A percentile compares a stretch with the other conserved stretches of the same genome.
phyloP scores from a whole-genome alignment of 2,797 vertebrate genomes.

The Molossus molossus region DNA sequence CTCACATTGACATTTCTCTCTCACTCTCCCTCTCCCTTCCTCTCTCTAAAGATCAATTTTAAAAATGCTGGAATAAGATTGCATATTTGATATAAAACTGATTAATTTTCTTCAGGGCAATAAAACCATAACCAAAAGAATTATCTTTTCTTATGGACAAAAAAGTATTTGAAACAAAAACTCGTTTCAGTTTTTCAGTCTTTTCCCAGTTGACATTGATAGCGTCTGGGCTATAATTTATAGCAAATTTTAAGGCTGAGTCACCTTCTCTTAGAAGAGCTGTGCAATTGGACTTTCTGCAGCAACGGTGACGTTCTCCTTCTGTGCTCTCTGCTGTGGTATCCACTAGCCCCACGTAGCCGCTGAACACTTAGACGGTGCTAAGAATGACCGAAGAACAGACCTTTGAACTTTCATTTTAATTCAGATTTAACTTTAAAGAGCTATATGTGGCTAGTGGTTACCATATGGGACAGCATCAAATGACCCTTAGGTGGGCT shows the following conservation, averaged over 20 bases:
- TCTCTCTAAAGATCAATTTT: background rate
- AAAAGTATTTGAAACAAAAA: constrained; percentile 52
- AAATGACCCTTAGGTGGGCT: background rate
- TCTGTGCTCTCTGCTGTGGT: too few relatives aligned
- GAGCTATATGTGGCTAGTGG: background rate
- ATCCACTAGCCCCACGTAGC: background rate
- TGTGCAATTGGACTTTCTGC: background rate
- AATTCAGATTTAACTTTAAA: constrained; percentile 26
- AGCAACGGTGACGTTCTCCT: background rate
- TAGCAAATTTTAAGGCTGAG: background rate
- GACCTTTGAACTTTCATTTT: constrained; percentile 19
- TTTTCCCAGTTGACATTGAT: background rate
- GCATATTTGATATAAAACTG: constrained; percentile 30
- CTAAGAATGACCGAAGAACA: background rate
- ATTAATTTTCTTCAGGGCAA: constrained; percentile 33
- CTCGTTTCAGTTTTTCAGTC: background rate
- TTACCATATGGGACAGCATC: background rate
- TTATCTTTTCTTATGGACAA: constrained; percentile 16
- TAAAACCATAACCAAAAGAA: background rate
- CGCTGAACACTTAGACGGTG: background rate
- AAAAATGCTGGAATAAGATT: constrained; percentile 30
- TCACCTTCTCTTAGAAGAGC: background rate
- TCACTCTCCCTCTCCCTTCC: background rate
- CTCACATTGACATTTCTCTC: background rate
- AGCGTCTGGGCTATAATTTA: background rate